Evolutionary conservation across 2,113 vertebrate genomes (phyloP).

Genomic region (Silurus meridionalis): DNA sequence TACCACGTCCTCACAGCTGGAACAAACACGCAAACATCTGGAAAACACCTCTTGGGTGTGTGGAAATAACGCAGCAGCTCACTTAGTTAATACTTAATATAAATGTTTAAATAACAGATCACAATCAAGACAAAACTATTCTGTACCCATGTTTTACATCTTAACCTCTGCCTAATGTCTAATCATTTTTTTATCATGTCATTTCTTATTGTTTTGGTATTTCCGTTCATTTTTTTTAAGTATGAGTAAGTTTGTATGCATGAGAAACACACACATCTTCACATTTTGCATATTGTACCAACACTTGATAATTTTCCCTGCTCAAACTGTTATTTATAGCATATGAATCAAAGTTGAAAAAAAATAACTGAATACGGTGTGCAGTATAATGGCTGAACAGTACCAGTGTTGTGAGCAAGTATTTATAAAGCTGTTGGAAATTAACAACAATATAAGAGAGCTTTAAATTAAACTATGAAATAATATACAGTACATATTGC

Average conservation of each 20-base stretch:
- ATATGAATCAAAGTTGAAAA: neutral
- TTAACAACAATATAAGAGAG: neutral
- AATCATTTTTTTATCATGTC: too few species aligned
- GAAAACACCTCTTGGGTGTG: neutral
- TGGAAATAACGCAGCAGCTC: neutral
- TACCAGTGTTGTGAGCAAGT: neutral
- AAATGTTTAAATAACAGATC: neutral
- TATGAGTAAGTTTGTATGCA: too few species aligned
- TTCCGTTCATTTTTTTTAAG: neutral
- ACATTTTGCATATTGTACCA: neutral
- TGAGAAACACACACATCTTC: neutral
- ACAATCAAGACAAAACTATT: neutral
- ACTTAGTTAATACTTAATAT: neutral
- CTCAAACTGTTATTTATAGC: neutral
- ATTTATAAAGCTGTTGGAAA: neutral
- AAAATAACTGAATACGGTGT: neutral
- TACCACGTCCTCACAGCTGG: slow-evolving; percentile 57
- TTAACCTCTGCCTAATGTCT: neutral
- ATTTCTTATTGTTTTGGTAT: neutral
- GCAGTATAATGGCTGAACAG: neutral
- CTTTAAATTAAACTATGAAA: neutral
- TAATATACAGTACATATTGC: neutral
- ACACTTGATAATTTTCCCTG: neutral
- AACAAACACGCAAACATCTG: slow-evolving; percentile 32
- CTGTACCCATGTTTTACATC: neutral